Percentiles rank a stretch among this genome's conserved stretches.
These are phyloP conservation scores for Automeris io DNA, from an alignment of 2,888 invertebrate genomes.

Conservation along the genomic window DNA sequence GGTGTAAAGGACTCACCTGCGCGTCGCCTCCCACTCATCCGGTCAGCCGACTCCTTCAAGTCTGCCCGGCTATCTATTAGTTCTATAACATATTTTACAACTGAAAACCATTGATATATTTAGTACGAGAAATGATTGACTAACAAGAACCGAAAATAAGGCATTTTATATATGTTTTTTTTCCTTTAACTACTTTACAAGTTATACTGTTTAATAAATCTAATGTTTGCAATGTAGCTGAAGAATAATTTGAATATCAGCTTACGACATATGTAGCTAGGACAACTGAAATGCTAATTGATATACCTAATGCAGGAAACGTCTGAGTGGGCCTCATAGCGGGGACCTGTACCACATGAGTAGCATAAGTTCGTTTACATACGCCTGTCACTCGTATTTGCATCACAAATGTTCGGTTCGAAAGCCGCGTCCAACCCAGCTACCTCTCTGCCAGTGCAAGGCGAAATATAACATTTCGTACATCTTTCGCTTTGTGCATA, in stretches of 20 bases:
- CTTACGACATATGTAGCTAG: slow-evolving; percentile 6
- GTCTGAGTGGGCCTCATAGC: slow-evolving; percentile 76
- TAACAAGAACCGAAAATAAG: too few species aligned
- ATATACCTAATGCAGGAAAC: slow-evolving; percentile 73
- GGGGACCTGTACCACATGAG: slow-evolving; percentile 68
- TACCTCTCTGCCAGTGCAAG: slow-evolving; percentile 51
- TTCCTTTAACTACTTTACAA: slow-evolving; percentile 5
- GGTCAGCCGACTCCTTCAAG: too few species aligned
- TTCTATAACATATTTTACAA: too few species aligned
- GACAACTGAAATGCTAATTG: slow-evolving; percentile 70
- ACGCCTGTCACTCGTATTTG: slow-evolving; percentile 72
- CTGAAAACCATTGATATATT: too few species aligned
- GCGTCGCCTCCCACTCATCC: too few species aligned
- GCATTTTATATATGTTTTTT: too few species aligned
- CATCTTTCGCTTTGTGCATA: slow-evolving; percentile 73
- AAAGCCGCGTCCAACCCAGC: slow-evolving; percentile 61
- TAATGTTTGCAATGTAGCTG: neutral
- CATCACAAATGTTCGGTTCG: slow-evolving; percentile 72
- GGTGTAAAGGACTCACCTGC: too few species aligned
- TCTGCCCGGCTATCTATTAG: too few species aligned
- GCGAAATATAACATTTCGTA: slow-evolving; percentile 75
- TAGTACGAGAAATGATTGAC: too few species aligned
- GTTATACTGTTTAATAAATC: neutral
- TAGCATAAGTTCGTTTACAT: slow-evolving; percentile 76
- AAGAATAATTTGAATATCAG: slow-evolving; percentile 5